Percentiles rank a stretch among this genome's conserved stretches.
Conservation (phyloP, 1,140 invertebrate species). For the Cotesia glomerata region DNA sequence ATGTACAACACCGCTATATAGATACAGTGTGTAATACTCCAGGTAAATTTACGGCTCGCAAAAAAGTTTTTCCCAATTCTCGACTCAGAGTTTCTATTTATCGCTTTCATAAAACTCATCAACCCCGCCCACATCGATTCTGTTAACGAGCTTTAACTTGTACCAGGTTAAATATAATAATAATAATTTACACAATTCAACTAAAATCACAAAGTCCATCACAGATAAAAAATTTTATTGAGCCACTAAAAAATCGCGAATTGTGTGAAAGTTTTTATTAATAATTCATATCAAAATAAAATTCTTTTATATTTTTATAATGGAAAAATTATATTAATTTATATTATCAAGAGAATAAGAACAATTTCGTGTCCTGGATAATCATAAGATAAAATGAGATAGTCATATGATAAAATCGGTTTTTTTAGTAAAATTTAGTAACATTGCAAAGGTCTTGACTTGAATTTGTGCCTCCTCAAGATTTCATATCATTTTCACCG, state of each 20-base stretch:
- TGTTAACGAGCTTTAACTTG: conserved; percentile 15
- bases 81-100: not conserved
- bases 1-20: not conserved
- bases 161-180: not conserved
- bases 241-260: no score
- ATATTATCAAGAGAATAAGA: no score
- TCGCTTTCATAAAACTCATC: not conserved
- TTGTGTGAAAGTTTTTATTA: not conserved
- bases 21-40: not conserved
- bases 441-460: no score
- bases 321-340: no score
- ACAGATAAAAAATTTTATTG: not conserved
- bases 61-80: conserved; percentile 3
- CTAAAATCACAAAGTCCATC: not conserved
- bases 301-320: no score
- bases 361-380: no score
- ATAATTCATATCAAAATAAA: not conserved
- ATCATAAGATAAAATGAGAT: no score
- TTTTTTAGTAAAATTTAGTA: no score
- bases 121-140: conserved; percentile 1
- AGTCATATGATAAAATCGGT: no score
- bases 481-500: no score
- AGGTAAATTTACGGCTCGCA: not conserved
- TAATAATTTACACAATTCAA: not conserved
- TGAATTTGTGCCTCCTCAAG: no score